These are phyloP conservation scores for Synanthedon andrenaeformis DNA, from an alignment of 2,888 invertebrate genomes.

Conservation along the genomic window DNA sequence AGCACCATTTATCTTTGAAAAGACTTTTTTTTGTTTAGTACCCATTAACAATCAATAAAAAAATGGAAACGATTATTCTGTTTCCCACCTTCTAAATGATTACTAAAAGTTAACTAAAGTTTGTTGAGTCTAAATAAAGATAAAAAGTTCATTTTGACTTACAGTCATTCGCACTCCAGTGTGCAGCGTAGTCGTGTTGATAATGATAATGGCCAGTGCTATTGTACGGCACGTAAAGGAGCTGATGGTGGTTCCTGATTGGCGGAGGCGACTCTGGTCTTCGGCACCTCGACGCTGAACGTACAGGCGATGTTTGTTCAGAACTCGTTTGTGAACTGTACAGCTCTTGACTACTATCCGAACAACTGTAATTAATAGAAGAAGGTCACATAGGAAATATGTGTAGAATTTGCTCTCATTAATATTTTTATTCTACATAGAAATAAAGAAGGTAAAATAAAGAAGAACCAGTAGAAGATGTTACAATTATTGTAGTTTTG, in stretches of 20 bases:
- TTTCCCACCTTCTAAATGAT: too few species aligned
- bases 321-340: conserved; percentile 62
- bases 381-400: not conserved
- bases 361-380: conserved; percentile 34
- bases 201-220: conserved; percentile 48
- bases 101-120: too few species aligned
- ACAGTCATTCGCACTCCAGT: conserved; percentile 48
- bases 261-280: conserved; percentile 80
- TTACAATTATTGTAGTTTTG: too few species aligned
- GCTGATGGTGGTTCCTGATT: conserved; percentile 75
- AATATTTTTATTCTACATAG: not conserved
- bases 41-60: too few species aligned
- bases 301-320: conserved; percentile 58
- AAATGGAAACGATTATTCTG: too few species aligned
- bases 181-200: conserved; percentile 38
- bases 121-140: too few species aligned
- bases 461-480: too few species aligned
- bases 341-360: conserved; percentile 59
- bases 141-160: conserved; percentile 15
- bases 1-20: too few species aligned
- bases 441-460: not conserved
- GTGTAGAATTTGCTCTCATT: not conserved
- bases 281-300: conserved; percentile 41
- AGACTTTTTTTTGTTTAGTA: too few species aligned
- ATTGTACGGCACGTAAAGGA: conserved; percentile 78